Percentiles rank a stretch among this genome's conserved stretches.
Conservation (phyloP, 1,140 invertebrate species). For the Xylocopa sonorina region DNA sequence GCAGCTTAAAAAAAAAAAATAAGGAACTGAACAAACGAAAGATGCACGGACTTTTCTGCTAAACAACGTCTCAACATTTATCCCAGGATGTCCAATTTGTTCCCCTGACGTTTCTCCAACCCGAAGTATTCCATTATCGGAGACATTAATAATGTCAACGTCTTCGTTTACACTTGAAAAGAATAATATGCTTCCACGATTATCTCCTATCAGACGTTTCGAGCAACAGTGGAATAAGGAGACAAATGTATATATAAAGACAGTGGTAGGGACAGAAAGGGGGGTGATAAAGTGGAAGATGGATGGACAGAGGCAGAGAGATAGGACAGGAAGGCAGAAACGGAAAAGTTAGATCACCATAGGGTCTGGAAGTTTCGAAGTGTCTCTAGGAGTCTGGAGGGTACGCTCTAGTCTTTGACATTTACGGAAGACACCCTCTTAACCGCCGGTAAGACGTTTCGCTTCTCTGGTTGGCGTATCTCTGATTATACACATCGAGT, state of each 20-base stretch:
- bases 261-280: too few species aligned
- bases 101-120: neutral
- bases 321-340: neutral
- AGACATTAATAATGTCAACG: constrained; percentile 59
- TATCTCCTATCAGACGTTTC: constrained; percentile 32
- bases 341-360: constrained; percentile 34
- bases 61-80: too few species aligned
- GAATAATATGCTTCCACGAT: constrained; percentile 61
- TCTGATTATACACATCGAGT: constrained; percentile 52
- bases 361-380: constrained; percentile 42
- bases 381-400: constrained; percentile 30
- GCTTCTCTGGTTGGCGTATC: constrained; percentile 31
- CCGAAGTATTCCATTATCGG: neutral
- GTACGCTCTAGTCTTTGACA: constrained; percentile 18
- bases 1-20: too few species aligned
- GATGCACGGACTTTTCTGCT: too few species aligned
- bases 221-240: neutral
- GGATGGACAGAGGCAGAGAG: neutral
- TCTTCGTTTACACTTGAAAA: constrained; percentile 54
- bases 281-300: neutral
- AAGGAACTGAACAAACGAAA: too few species aligned
- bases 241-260: constrained; percentile 4
- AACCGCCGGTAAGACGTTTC: constrained; percentile 49
- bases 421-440: constrained; percentile 41
- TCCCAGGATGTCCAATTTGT: too few species aligned